Percentiles rank a stretch among this genome's conserved stretches.
phyloP scores from a whole-genome alignment of 2,888 invertebrate genomes.

The Philereme transversata region DNA sequence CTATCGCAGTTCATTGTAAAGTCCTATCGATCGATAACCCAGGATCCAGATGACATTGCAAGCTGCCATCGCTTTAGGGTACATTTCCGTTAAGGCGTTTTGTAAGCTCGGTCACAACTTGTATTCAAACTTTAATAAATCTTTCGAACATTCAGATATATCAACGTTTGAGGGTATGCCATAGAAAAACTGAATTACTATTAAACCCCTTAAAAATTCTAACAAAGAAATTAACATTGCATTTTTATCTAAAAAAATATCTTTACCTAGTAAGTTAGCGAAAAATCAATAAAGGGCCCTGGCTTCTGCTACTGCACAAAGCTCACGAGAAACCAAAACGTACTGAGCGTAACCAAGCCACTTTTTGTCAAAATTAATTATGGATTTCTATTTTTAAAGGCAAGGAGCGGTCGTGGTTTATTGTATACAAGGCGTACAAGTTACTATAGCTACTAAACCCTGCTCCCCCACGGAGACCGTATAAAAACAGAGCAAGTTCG shows the following conservation, averaged over 20 bases:
- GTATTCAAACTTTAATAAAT: background rate
- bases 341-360: conserved; percentile 11
- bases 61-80: conserved; percentile 1
- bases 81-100: background rate
- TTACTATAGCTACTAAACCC: too few relatives aligned
- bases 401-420: conserved; percentile 4
- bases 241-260: too few relatives aligned
- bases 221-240: background rate
- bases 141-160: too few relatives aligned
- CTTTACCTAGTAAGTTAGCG: too few relatives aligned
- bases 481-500: background rate
- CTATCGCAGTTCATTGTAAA: background rate
- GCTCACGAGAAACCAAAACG: conserved; percentile 9
- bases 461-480: background rate
- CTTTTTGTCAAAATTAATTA: conserved; percentile 27
- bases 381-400: conserved; percentile 6
- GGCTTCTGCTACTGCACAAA: conserved; percentile 5
- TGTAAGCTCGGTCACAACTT: background rate
- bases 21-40: background rate
- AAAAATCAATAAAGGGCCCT: background rate
- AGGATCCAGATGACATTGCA: conserved; percentile 12
- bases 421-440: conserved; percentile 1
- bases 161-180: too few relatives aligned
- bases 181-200: too few relatives aligned
- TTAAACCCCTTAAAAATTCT: too few relatives aligned